Evolutionary conservation across 2,888 invertebrate genomes (phyloP), one percentile per base, ranked within the genome.

Genomic region (Micoletzkya japonica): DNA sequence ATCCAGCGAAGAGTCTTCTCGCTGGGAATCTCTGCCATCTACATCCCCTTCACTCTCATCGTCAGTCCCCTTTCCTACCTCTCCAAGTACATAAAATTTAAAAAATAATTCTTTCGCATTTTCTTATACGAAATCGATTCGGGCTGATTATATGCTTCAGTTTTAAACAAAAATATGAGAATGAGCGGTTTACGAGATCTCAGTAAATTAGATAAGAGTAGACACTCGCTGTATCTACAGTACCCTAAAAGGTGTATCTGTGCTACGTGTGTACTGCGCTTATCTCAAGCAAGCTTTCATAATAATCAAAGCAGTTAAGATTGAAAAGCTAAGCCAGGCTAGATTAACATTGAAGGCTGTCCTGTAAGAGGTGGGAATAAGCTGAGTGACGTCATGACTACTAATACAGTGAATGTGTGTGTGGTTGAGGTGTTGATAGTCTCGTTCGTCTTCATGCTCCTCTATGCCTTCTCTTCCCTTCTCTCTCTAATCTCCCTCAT

Each of bases 401-500:
- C 14, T 44, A n/a, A 44, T 44, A 44, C 24, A 61, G n/a, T 49
- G 28, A 28, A 49, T 44, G 24, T 32, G 32, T 20, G 32, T 64
- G 32, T 30, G n/a, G n/a, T 72, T 56, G 54, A 78, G 77, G 70
- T 76, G n/a, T 79, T 77, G 57, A 57, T 73, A 49, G 57, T 72
- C 1, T 73, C 76, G n/a, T 70, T 74, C 7, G 36, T 78, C 26
- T 74, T 74, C 49, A 70, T 68, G 58, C 30, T 78, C 49, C 64
- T 71, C 39, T 71, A 74, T 63, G 66, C 60, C 10, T 73, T 79
- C 67, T 73, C 75, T 2, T 70, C 73, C 4, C 72, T 79, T 26
- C 75, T 77, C 61, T 71, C 72, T 26, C 63, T 77, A 39, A 72
- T 79, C 57, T 74, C 70, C 1, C 72, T 77, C 63, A 71, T 79